Evolutionary conservation across 1,140 invertebrate species (phyloP).

Genomic region (Microplitis mediator): DNA sequence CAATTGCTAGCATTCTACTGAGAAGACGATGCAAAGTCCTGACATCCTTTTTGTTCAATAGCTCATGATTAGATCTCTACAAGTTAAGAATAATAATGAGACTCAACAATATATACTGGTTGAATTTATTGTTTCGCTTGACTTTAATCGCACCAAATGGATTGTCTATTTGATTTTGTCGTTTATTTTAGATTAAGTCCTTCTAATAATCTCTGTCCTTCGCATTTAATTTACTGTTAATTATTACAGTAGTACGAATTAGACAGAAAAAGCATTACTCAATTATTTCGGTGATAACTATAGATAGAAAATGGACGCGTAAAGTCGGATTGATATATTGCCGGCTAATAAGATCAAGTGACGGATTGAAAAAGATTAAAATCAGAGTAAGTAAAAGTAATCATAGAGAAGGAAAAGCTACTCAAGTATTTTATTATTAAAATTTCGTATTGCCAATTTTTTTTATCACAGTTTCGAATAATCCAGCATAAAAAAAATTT

Average conservation of each 20-base stretch:
- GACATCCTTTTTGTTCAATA: neutral
- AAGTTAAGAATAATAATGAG: neutral
- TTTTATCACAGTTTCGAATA: too few species aligned
- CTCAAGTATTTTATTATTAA: too few species aligned
- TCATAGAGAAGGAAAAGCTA: too few species aligned
- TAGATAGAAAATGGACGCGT: neutral
- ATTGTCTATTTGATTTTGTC: too few species aligned
- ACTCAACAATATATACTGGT: neutral
- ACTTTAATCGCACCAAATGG: too few species aligned
- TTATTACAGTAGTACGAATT: neutral
- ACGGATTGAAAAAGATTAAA: neutral
- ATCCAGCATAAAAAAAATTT: too few species aligned
- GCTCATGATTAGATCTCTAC: slow-evolving; percentile 5
- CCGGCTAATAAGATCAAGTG: neutral
- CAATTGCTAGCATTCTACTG: slow-evolving; percentile 36
- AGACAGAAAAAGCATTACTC: neutral
- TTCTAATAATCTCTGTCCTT: too few species aligned
- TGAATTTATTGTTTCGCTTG: too few species aligned
- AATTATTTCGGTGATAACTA: neutral
- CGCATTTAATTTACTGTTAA: too few species aligned
- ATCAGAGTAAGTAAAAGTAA: neutral
- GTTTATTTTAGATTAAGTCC: too few species aligned
- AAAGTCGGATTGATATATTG: neutral
- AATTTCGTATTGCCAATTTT: too few species aligned
- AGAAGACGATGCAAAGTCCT: neutral